phyloP scores from a whole-genome alignment of 2,888 invertebrate genomes.

The Artemia sp. region DNA sequence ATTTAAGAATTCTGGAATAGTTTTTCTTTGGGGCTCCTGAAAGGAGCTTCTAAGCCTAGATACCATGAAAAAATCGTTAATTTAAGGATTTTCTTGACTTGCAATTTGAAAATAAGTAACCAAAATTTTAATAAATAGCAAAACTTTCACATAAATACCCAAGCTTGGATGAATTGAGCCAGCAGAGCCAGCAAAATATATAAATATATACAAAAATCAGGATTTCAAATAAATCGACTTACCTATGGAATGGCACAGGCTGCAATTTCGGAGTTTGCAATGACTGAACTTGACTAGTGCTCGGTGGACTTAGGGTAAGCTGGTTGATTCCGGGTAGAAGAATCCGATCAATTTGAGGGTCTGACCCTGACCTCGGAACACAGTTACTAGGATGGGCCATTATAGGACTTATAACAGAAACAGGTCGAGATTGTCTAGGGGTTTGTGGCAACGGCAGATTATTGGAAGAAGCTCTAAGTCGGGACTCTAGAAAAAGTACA shows the following conservation, averaged over 20 bases:
- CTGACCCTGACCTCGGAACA: not conserved
- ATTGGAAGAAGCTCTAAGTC: not conserved
- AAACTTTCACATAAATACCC: no score
- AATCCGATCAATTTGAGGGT: not conserved
- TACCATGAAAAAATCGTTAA: no score
- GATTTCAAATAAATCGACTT: not conserved
- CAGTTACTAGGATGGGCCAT: not conserved
- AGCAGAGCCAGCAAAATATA: no score
- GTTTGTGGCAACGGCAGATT: not conserved
- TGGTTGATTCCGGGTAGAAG: not conserved
- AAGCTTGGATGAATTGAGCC: no score
- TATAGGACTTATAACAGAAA: conserved; percentile 6
- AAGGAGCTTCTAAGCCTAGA: no score
- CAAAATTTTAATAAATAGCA: no score
- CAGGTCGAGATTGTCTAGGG: not conserved
- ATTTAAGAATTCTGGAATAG: no score
- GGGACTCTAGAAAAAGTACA: not conserved
- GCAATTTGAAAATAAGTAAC: no score
- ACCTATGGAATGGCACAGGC: conserved; percentile 10
- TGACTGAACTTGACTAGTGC: not conserved
- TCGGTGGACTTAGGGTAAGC: conserved; percentile 10
- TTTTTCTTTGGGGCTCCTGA: no score
- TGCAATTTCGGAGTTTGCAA: not conserved
- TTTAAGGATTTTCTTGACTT: no score
- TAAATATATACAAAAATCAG: no score